Evolutionary conservation across 2,888 invertebrate species (phyloP).

Genomic region (Phragmatobia fuliginosa): DNA sequence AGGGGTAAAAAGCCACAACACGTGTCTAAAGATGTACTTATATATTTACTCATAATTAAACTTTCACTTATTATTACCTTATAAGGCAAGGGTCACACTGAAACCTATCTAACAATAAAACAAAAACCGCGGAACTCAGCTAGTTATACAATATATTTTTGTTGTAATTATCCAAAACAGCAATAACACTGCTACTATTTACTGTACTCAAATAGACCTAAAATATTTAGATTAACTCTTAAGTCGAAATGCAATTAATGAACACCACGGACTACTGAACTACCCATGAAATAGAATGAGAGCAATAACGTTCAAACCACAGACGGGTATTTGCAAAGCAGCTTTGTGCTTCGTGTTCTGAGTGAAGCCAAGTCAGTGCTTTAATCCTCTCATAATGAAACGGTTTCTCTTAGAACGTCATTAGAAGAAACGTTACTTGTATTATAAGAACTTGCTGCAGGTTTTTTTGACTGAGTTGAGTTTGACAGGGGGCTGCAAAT

Average conservation of each 20-base stretch:
- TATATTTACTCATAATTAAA: background rate
- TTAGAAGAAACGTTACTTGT: background rate
- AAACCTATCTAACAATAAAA: too few relatives aligned
- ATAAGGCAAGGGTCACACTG: background rate
- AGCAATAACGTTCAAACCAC: background rate
- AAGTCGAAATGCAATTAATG: background rate
- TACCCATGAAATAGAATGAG: background rate
- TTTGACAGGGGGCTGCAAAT: too few relatives aligned
- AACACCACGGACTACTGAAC: background rate
- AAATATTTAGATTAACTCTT: background rate
- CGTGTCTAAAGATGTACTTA: background rate
- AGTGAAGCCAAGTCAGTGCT: conserved; percentile 15
- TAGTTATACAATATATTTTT: too few relatives aligned
- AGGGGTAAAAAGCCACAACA: too few relatives aligned
- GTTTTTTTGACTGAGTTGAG: too few relatives aligned
- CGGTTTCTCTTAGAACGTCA: background rate
- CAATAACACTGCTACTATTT: too few relatives aligned
- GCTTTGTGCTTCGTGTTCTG: conserved; percentile 5
- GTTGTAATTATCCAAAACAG: too few relatives aligned
- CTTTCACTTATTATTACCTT: background rate
- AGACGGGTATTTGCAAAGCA: conserved; percentile 3
- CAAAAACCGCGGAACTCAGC: too few relatives aligned
- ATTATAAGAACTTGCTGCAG: background rate
- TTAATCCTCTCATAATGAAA: conserved; percentile 11
- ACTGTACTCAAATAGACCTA: too few relatives aligned